Base-by-base conservation (phyloP, 2,888 invertebrate genomes). In the Gari tellinella region DNA sequence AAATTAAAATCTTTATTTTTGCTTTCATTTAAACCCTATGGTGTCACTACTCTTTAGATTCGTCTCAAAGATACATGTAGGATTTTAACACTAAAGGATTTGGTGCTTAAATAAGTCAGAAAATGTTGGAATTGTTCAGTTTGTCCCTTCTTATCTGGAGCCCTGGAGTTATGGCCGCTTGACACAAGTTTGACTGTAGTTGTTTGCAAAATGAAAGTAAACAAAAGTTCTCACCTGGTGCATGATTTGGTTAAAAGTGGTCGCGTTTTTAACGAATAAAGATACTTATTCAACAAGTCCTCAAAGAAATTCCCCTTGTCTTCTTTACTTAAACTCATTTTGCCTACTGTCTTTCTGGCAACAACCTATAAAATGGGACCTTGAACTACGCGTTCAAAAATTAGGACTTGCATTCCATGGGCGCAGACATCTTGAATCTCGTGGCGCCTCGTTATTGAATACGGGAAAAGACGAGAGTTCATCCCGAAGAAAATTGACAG, bases 241-340 rank as follows among this genome's bases (percentile, higher is more conserved):
- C 82, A 72, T 7, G 85, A 72, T 78, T 88, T 88, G 2, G 88
- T 88, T n/a, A 88, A 41, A 15, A 88, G 62, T 10, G 88, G 88
- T 58, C 75, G 74, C 19, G 80, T 69, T 61, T 87, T 82, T 26
- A 88, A 53, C 17, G 76, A 60, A 46, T 79, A 67, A 10, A 81
- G 31, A 67, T 88, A 88, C 38, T 83, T 81, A 37, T 70, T 77
- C 8, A 88, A 65, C 5, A 83, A 67, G 23, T 73, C 81, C 41
- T 86, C 83, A 21, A 86, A 77, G 17, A 81, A 40, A 46, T 70
- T 81, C 48, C 76, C 79, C 53, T 76, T 77, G 40, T 72, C 76
- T 23, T 80, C 82, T 69, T 88, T 85, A 55, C 84, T 86, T 10
- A 78, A 65, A 82, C 87, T 87, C 87, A 87, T 87, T 72, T 84